Percentiles rank a stretch among this genome's conserved stretches.
Conservation (phyloP, 2,888 invertebrate genomes). For the Mylabris sibirica region DNA sequence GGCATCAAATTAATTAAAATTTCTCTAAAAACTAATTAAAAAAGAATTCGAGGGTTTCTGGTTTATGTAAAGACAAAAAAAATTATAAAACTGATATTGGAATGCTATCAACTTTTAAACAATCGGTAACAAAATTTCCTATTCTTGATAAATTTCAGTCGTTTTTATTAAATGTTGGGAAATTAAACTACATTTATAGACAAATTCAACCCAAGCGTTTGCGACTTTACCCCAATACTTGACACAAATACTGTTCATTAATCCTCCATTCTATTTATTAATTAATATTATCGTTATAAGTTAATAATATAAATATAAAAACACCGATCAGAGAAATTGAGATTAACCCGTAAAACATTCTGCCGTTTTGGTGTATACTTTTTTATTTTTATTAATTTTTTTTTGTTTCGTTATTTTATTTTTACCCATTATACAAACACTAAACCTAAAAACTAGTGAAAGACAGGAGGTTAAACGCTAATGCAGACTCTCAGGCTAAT, state of each 20-base stretch:
- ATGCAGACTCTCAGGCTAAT: conserved; percentile 28
- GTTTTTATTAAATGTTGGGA: not conserved
- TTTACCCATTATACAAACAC: conserved; percentile 38
- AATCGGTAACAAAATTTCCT: conserved; percentile 32
- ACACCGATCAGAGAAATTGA: conserved; percentile 17
- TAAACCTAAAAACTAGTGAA: conserved; percentile 54
- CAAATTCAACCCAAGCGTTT: conserved; percentile 29
- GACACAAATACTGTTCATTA: conserved; percentile 21
- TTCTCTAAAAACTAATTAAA: conserved; percentile 14
- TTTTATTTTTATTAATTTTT: conserved; percentile 21
- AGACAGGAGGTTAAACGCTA: conserved; percentile 51
- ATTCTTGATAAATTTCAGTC: conserved; percentile 28
- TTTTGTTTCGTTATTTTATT: conserved; percentile 24
- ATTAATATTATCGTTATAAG: conserved; percentile 18
- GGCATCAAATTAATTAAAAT: conserved; percentile 27
- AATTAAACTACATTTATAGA: not conserved
- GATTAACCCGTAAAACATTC: conserved; percentile 52
- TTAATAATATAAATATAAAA: conserved; percentile 12
- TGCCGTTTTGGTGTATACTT: conserved; percentile 46
- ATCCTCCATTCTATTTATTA: conserved; percentile 13
- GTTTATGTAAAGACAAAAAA: conserved; percentile 2
- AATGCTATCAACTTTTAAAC: conserved; percentile 26
- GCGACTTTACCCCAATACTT: conserved; percentile 28
- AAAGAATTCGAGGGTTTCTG: not conserved
- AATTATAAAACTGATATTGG: conserved; percentile 22